phyloP scores from a whole-genome alignment of 1,140 invertebrate species.

The Dendroctonus valens region DNA sequence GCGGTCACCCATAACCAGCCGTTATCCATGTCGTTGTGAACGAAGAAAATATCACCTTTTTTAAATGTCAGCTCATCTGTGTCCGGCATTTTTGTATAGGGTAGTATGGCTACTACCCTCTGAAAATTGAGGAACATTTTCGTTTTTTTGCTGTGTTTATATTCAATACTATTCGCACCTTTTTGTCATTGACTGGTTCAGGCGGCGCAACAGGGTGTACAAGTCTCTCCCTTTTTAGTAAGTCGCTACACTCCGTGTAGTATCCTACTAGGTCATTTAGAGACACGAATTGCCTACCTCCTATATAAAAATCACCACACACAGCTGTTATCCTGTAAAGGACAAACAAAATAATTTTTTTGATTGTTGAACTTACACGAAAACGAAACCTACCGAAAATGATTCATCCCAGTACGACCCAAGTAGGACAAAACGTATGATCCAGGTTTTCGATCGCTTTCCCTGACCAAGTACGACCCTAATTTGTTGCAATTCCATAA shows the following conservation, averaged over 20 bases:
- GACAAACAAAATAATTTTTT: conserved; percentile 6
- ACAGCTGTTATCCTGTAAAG: conserved; percentile 85
- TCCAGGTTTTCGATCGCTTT: conserved; percentile 92
- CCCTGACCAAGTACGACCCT: conserved; percentile 89
- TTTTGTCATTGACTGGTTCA: conserved; percentile 94
- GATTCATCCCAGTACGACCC: conserved; percentile 91
- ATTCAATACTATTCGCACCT: conserved; percentile 54
- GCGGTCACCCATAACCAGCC: conserved; percentile 97
- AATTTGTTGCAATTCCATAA: conserved; percentile 78
- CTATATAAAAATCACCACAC: conserved; percentile 93
- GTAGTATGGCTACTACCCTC: conserved; percentile 84
- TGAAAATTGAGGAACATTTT: conserved; percentile 35
- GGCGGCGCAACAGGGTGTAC: conserved; percentile 90
- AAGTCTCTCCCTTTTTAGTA: conserved; percentile 89
- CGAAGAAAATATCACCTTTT: conserved; percentile 96
- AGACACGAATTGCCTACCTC: conserved; percentile 93
- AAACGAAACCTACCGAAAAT: conserved; percentile 61
- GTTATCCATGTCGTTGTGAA: conserved; percentile 96
- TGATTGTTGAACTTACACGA: not conserved
- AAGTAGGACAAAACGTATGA: conserved; percentile 94
- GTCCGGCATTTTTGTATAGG: conserved; percentile 97
- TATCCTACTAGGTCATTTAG: conserved; percentile 93
- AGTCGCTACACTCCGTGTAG: conserved; percentile 92
- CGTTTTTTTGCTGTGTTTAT: not conserved
- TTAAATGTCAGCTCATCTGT: conserved; percentile 97